A percentile compares a stretch with the other conserved stretches of the same genome.
These are phyloP conservation scores for Polypterus senegalus DNA, from an alignment of 2,113 vertebrate species.

Conservation along the genomic window DNA sequence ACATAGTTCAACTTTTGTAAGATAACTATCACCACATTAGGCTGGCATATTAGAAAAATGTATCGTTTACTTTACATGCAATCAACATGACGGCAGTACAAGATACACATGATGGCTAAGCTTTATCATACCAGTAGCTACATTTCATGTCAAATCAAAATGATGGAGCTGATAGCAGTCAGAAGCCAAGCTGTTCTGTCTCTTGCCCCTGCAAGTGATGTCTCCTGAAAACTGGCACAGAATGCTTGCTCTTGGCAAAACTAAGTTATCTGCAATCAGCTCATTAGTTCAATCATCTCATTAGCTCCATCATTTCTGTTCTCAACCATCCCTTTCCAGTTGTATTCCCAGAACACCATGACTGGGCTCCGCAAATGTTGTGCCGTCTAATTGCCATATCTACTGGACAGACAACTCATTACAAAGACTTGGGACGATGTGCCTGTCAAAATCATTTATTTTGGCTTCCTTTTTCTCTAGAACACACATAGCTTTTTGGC, in stretches of 20 bases:
- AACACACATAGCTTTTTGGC: too few relatives aligned
- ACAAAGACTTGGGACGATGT: background rate
- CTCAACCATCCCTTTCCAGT: background rate
- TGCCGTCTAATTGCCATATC: background rate
- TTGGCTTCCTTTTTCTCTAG: too few relatives aligned
- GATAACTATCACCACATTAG: too few relatives aligned
- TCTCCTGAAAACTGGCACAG: background rate
- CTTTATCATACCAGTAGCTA: background rate
- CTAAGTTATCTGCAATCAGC: background rate
- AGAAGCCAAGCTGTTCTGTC: background rate
- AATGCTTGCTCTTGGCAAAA: background rate
- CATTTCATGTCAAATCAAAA: background rate
- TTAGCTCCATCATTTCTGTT: background rate
- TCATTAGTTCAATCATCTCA: conserved; percentile 1
- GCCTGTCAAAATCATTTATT: too few relatives aligned
- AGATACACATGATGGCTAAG: background rate
- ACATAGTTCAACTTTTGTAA: too few relatives aligned
- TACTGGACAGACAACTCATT: background rate
- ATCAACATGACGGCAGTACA: too few relatives aligned
- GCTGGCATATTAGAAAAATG: too few relatives aligned
- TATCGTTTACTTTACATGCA: too few relatives aligned
- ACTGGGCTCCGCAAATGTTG: background rate
- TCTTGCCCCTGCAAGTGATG: background rate
- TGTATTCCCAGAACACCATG: background rate
- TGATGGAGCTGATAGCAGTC: background rate